phyloP scores from a whole-genome alignment of 1,140 invertebrate species.

The Antheraea mylitta region DNA sequence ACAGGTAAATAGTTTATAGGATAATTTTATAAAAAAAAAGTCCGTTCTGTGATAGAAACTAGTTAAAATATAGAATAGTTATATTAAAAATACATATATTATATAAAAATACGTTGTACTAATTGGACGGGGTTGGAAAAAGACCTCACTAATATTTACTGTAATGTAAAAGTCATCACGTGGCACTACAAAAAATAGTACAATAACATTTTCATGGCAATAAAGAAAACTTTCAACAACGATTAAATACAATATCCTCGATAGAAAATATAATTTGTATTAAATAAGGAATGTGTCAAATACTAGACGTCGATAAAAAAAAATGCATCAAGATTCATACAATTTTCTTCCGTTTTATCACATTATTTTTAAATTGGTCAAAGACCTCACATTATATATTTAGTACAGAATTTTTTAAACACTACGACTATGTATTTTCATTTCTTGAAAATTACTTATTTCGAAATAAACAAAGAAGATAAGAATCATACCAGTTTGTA shows the following conservation, averaged over 20 bases:
- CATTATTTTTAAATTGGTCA: too few species aligned
- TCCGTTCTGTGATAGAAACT: too few species aligned
- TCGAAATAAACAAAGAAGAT: neutral
- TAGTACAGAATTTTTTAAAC: too few species aligned
- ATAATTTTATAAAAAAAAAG: neutral
- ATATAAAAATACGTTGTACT: constrained; percentile 12
- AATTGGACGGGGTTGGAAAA: constrained; percentile 12
- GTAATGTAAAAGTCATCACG: too few species aligned
- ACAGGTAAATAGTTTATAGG: neutral
- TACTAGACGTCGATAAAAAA: constrained; percentile 13
- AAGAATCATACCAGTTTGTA: neutral
- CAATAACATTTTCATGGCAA: constrained; percentile 33
- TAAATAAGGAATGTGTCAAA: constrained; percentile 31
- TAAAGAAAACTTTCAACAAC: constrained; percentile 25
- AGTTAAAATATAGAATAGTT: too few species aligned
- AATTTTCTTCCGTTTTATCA: neutral
- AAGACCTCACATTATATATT: too few species aligned
- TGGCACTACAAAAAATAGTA: neutral
- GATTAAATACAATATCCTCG: constrained; percentile 17
- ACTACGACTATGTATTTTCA: too few species aligned
- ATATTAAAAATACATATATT: too few species aligned
- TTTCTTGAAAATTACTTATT: neutral
- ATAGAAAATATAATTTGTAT: constrained; percentile 12
- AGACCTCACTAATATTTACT: neutral
- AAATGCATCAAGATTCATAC: neutral